Base-by-base conservation (phyloP, 2,888 invertebrate genomes). In the Nebria brevicollis region DNA sequence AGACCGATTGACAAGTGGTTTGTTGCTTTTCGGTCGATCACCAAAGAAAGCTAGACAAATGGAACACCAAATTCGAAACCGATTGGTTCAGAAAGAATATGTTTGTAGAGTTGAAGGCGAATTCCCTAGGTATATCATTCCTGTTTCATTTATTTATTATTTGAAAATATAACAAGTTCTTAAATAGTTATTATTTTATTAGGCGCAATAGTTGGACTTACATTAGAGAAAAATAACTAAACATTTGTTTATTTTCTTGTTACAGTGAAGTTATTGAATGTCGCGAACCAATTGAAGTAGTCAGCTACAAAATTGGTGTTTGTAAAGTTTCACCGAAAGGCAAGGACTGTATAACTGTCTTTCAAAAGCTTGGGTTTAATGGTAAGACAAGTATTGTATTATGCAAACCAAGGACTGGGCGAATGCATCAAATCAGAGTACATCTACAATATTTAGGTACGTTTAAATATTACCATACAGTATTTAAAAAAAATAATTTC, bases 381-480 rank as follows among this genome's bases (percentile, higher is more conserved):
- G 94, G 94, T 2, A 94, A 94, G 87, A 95, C 97, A 0, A 98
- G 98, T 87, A 96, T 98, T 42, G 98, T 99, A 8, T 92, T 96
- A 64, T 98, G 98, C 90, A 94, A 95, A 87, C 99, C 99, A 0
- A 94, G 95, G 87, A 99, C 99, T 0, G 99, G 99, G 1, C 92
- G 99, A 83, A 99, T 99, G 95, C 99, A 99, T 89, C 99, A 99
- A 91, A 99, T 99, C 85, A 93, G 99, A 84, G 98, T 99, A 43
- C 99, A 99, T 90, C 92, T 99, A 83, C 99, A 99, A 90, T 99
- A 96, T 89, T 92, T 99, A 86, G 99, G 97, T 97, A 88, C 89
- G 90, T 84, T 10, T 42, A 66, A 2, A 13, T 42, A 42, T 8
- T 54, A 43, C 42, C 74, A 1, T 25, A 43, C 75, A 75, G 13